Percentiles rank a stretch among this genome's conserved stretches.
phyloP scores from a whole-genome alignment of 1,140 invertebrate genomes.

The Polypedilum pembai region DNA sequence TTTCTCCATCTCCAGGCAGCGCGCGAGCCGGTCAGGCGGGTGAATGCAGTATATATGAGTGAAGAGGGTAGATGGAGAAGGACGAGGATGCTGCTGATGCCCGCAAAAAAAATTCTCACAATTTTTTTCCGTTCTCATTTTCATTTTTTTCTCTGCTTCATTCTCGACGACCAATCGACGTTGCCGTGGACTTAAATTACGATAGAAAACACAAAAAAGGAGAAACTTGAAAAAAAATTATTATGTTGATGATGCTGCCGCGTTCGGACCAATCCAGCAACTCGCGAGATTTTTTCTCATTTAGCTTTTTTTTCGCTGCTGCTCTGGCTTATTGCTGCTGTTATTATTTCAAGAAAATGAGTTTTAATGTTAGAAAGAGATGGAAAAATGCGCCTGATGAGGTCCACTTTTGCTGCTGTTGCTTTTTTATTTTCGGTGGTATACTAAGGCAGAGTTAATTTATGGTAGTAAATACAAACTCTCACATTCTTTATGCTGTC shows the following conservation, averaged over 20 bases:
- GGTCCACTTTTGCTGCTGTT: too few species aligned
- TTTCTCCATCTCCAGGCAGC: too few species aligned
- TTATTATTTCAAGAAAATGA: too few species aligned
- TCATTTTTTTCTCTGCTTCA: neutral
- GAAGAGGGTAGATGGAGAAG: too few species aligned
- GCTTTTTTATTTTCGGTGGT: too few species aligned
- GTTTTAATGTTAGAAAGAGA: too few species aligned
- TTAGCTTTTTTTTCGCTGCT: neutral
- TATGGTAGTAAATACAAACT: neutral
- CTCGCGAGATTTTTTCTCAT: neutral
- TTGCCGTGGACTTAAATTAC: conserved; percentile 16
- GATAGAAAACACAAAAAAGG: neutral
- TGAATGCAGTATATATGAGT: too few species aligned
- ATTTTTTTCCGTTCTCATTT: neutral
- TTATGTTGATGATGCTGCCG: neutral
- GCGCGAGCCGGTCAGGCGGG: too few species aligned
- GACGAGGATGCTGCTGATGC: neutral
- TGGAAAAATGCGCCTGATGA: too few species aligned
- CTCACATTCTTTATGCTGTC: neutral
- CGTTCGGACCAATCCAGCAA: conserved; percentile 1
- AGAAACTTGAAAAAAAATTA: neutral
- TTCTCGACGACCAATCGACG: conserved; percentile 7
- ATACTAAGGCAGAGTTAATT: neutral
- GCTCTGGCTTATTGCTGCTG: too few species aligned
- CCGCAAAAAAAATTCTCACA: neutral